Evolutionary conservation across 2,797 vertebrate genomes (phyloP).

Genomic region (Pantherophis alleghaniensis): DNA sequence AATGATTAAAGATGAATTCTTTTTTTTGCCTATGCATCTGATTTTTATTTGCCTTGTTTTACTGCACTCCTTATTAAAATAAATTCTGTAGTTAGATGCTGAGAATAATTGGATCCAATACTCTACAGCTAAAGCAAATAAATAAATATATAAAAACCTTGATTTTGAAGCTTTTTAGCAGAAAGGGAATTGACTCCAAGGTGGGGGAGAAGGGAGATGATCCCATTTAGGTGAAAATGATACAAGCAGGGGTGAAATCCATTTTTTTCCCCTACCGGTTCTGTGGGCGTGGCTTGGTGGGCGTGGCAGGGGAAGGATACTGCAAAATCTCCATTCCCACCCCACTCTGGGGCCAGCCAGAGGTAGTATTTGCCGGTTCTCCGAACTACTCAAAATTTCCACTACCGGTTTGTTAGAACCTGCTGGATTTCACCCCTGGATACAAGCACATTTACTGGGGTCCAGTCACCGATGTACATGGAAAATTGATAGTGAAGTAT

Average conservation of each 20-base stretch:
- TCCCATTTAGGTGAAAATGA: slow-evolving; percentile 43
- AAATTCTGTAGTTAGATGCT: slow-evolving; percentile 75
- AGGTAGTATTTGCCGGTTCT: too few relatives aligned
- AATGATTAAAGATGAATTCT: slow-evolving; percentile 81
- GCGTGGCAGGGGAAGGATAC: too few relatives aligned
- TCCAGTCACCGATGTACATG: slow-evolving; percentile 29
- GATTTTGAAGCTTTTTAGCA: slow-evolving; percentile 64
- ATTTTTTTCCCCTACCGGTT: too few relatives aligned
- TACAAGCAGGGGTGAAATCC: not conserved
- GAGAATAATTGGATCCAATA: slow-evolving; percentile 78
- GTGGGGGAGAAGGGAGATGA: not conserved
- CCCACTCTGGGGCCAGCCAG: too few relatives aligned
- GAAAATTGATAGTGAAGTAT: slow-evolving; percentile 45
- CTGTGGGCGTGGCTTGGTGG: too few relatives aligned
- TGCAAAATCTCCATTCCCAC: too few relatives aligned
- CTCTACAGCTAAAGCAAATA: slow-evolving; percentile 68
- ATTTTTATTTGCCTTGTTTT: slow-evolving; percentile 80
- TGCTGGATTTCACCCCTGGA: not conserved
- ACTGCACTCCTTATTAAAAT: slow-evolving; percentile 81
- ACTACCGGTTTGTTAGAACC: too few relatives aligned
- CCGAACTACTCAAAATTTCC: too few relatives aligned
- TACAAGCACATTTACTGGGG: not conserved
- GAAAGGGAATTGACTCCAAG: slow-evolving; percentile 55
- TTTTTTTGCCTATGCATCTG: slow-evolving; percentile 77
- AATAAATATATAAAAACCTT: slow-evolving; percentile 50